These are phyloP conservation scores for Phodopus roborovskii DNA, from an alignment of 2,113 vertebrate species.

Conservation along the genomic window DNA sequence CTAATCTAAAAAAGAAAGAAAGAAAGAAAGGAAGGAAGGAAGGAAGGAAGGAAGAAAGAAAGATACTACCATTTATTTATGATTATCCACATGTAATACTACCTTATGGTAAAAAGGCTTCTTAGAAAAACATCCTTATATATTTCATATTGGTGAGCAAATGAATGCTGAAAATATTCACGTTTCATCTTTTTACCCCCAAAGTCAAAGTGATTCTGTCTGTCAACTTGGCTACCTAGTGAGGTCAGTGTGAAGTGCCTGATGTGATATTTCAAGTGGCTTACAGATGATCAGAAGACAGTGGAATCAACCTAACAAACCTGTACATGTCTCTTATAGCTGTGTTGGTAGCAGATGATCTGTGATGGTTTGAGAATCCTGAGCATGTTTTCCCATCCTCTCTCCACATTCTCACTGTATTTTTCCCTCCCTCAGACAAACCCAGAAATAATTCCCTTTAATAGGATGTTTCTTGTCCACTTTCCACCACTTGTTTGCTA, in stretches of 20 bases:
- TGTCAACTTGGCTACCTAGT: not conserved
- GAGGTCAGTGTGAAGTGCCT: not conserved
- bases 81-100: not conserved
- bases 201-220: not conserved
- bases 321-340: too few species aligned
- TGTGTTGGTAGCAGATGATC: not conserved
- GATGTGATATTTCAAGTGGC: not conserved
- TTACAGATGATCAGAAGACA: not conserved
- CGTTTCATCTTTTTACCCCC: not conserved
- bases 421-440: not conserved
- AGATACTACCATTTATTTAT: not conserved
- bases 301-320: not conserved
- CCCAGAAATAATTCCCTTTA: not conserved
- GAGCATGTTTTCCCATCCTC: not conserved
- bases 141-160: not conserved
- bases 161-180: not conserved
- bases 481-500: not conserved
- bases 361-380: not conserved
- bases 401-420: fast-evolving
- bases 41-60: too few species aligned
- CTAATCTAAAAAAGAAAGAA: not conserved
- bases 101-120: too few species aligned
- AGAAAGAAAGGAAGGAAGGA: too few species aligned
- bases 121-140: not conserved
- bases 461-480: not conserved